Conservation (phyloP, 2,888 invertebrate genomes). For the Orchestes rusci region DNA sequence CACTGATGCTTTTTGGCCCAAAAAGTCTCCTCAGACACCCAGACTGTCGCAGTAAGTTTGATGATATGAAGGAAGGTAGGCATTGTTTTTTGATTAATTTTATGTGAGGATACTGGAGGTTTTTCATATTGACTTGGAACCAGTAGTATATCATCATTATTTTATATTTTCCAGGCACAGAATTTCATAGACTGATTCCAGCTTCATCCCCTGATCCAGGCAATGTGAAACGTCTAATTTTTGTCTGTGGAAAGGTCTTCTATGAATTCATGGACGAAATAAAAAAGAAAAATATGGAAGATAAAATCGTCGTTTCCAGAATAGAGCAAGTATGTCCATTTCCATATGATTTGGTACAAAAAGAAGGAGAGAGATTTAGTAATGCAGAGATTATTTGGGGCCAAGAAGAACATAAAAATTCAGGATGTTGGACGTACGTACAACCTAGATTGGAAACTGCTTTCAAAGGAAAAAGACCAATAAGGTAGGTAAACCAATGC, state of each 20-base stretch:
- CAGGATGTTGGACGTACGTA: constrained; percentile 78
- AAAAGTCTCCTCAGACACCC: constrained; percentile 95
- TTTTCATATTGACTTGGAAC: constrained; percentile 52
- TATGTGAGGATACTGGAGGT: too few species aligned
- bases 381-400: constrained; percentile 79
- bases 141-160: constrained; percentile 59
- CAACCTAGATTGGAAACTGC: constrained; percentile 67
- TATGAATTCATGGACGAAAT: constrained; percentile 83
- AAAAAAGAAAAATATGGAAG: constrained; percentile 61
- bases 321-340: constrained; percentile 90
- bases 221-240: constrained; percentile 74
- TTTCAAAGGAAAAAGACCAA: constrained; percentile 70
- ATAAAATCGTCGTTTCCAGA: constrained; percentile 74
- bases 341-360: constrained; percentile 84
- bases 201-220: constrained; percentile 67
- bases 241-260: constrained; percentile 90
- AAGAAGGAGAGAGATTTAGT: constrained; percentile 76
- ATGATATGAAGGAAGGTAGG: constrained; percentile 70
- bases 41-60: constrained; percentile 89
- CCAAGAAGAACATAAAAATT: constrained; percentile 95
- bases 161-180: constrained; percentile 57
- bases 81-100: too few species aligned
- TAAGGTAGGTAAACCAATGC: too few species aligned
- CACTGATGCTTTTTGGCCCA: constrained; percentile 93
- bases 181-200: constrained; percentile 77